Conservation (phyloP, 2,113 vertebrate species). For the Vicugna pacos region DNA sequence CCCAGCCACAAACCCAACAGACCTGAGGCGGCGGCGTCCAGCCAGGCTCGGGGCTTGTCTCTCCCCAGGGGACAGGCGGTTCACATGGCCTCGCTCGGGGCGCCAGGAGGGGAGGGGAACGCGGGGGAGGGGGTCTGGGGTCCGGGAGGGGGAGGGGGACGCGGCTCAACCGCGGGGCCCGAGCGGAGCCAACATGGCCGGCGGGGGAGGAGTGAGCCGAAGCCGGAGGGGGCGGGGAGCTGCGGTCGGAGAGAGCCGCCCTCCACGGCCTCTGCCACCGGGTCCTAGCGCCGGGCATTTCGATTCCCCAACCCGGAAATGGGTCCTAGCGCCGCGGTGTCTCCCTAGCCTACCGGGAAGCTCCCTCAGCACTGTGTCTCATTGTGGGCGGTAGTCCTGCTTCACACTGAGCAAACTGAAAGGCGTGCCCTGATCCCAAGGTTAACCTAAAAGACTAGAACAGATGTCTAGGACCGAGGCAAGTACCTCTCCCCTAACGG, state of each 20-base stretch:
- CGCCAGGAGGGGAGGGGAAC: conserved; percentile 51
- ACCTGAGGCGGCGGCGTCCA: conserved; percentile 68
- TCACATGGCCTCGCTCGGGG: conserved; percentile 81
- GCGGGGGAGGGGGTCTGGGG: too few relatives aligned
- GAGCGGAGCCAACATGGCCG: conserved; percentile 82
- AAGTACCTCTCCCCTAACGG: too few relatives aligned
- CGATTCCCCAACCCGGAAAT: neutral
- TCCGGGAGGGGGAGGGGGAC: too few relatives aligned
- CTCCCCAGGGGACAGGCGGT: conserved; percentile 68
- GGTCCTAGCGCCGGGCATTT: conserved; percentile 65
- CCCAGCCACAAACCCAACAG: conserved; percentile 42
- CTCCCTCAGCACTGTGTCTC: neutral
- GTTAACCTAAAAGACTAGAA: conserved; percentile 14
- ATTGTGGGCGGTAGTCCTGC: neutral
- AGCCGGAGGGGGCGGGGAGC: conserved; percentile 74
- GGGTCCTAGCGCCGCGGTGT: conserved; percentile 75
- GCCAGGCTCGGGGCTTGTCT: conserved; percentile 51
- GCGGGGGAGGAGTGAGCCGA: conserved; percentile 76
- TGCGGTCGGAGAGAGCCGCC: neutral
- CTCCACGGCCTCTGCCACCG: neutral
- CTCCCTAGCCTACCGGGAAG: neutral
- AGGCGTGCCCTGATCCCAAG: neutral
- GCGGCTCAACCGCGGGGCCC: conserved; percentile 78
- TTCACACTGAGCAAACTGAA: neutral
- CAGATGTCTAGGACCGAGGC: conserved; percentile 18